Evolutionary conservation across 2,113 vertebrate species (phyloP), one percentile per base, ranked within the genome.

Genomic region (Cryptotis parvus): DNA sequence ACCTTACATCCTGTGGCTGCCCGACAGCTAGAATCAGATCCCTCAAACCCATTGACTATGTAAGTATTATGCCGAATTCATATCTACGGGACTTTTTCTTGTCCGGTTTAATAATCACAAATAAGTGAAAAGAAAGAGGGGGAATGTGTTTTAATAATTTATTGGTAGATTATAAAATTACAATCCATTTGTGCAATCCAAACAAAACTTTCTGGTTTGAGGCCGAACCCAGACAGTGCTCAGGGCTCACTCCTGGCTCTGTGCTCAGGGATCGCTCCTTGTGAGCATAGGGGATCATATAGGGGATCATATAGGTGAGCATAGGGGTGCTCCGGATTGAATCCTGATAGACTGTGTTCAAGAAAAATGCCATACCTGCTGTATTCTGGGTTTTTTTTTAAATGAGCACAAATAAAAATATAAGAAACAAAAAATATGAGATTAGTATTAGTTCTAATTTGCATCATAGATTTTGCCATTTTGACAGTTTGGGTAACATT

Each of bases 1-100:
- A 99, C 94, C 98, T 99, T 88, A 95, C 94, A 96, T 98, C 98
- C 91, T 98, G 98, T 90, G 98, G 98, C 91, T 98, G 98, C 93
- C 96, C 97, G 0, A 49, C 94, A 80, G 95, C 98, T 95, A 72
- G 94, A 96, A 95, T 99, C 96, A 98, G 96, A 96, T 98, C 98
- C 70, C 97, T 99, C 88, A 98, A 97, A 97, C 98, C 98, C 93
- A 97, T 99, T 97, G 97, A 97, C 97, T 98, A 98, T 29, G 98
- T 99, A 97, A 98, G 98, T 95, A 74, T 31, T 89, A 87, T 26
- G 63, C 3, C 65, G 74, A 89, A 45, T 41, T 12, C 24, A 26
- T 87, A 55, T 41, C 83, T 92, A 63, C 6, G 0, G 92, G 93
- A 41, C 77, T 86, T 90, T 94, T 66, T 91, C 45, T 49, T 55